A percentile compares a stretch with the other conserved stretches of the same genome.
phyloP scores from a whole-genome alignment of 2,888 invertebrate genomes.

The Suillia variegata region DNA sequence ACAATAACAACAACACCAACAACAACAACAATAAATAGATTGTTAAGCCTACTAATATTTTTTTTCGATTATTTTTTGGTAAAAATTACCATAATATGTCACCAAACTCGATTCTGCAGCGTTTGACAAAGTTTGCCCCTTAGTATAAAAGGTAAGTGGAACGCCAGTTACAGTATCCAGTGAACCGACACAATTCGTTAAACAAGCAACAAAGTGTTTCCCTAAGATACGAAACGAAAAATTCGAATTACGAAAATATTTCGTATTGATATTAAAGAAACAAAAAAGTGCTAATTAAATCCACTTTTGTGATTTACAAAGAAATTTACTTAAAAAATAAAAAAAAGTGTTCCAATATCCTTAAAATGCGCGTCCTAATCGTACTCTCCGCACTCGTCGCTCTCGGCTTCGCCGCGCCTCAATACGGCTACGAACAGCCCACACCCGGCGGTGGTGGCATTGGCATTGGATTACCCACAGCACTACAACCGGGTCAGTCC shows the following conservation, averaged over 20 bases:
- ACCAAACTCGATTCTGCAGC: slow-evolving; percentile 7
- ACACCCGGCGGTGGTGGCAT: slow-evolving; percentile 21
- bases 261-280: neutral
- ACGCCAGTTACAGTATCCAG: slow-evolving; percentile 44
- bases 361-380: slow-evolving; percentile 37
- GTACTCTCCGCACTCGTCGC: slow-evolving; percentile 38
- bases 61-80: neutral
- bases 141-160: slow-evolving; percentile 49
- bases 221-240: neutral
- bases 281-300: neutral
- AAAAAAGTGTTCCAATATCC: no score
- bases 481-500: slow-evolving; percentile 20
- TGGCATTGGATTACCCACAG: slow-evolving; percentile 27
- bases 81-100: slow-evolving; percentile 12
- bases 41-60: slow-evolving; percentile 9
- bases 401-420: slow-evolving; percentile 46
- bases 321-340: no score
- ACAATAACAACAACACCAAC: slow-evolving; percentile 23
- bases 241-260: neutral
- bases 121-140: slow-evolving; percentile 24
- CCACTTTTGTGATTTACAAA: neutral
- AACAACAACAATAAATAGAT: slow-evolving; percentile 22
- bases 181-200: slow-evolving; percentile 41
- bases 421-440: slow-evolving; percentile 49
- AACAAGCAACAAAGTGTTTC: slow-evolving; percentile 6